These are phyloP conservation scores for Pelodytes ibericus DNA, from an alignment of 2,797 vertebrate species.

Conservation along the genomic window DNA sequence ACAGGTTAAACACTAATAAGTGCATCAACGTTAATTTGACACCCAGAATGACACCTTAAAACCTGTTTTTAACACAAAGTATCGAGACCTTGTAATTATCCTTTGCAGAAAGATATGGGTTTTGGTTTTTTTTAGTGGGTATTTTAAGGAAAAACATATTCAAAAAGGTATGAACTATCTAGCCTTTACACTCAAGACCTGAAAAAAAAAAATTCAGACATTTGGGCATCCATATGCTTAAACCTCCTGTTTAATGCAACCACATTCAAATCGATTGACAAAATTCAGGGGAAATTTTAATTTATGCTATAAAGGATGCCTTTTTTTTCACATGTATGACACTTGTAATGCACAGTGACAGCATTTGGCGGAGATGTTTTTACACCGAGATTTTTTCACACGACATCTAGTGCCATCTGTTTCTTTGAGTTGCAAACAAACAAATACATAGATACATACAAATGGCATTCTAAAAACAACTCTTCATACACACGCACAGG, in stretches of 20 bases:
- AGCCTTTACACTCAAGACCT: not conserved
- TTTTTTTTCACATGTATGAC: slow-evolving; percentile 26
- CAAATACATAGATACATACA: slow-evolving; percentile 31
- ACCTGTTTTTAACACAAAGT: no score
- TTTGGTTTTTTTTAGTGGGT: no score
- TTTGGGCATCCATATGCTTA: slow-evolving; percentile 39
- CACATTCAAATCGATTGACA: slow-evolving; percentile 10
- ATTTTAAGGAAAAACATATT: no score
- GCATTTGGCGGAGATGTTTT: slow-evolving; percentile 38
- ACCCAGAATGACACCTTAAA: no score
- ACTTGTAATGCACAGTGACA: slow-evolving; percentile 21
- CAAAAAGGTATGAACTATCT: not conserved
- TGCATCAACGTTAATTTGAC: no score
- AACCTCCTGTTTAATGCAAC: slow-evolving; percentile 14
- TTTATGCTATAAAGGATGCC: not conserved
- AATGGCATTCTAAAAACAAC: slow-evolving; percentile 8
- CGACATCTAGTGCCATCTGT: slow-evolving; percentile 36
- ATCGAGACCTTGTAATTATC: no score
- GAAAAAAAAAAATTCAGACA: not conserved
- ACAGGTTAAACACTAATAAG: no score
- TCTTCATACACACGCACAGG: no score
- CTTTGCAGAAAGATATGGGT: no score
- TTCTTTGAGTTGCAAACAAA: slow-evolving; percentile 44
- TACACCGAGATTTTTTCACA: slow-evolving; percentile 19
- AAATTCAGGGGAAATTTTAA: slow-evolving; percentile 2